A percentile compares a stretch with the other conserved stretches of the same genome.
phyloP scores from a whole-genome alignment of 2,113 vertebrate genomes.

The Nothobranchius kuhntae region DNA sequence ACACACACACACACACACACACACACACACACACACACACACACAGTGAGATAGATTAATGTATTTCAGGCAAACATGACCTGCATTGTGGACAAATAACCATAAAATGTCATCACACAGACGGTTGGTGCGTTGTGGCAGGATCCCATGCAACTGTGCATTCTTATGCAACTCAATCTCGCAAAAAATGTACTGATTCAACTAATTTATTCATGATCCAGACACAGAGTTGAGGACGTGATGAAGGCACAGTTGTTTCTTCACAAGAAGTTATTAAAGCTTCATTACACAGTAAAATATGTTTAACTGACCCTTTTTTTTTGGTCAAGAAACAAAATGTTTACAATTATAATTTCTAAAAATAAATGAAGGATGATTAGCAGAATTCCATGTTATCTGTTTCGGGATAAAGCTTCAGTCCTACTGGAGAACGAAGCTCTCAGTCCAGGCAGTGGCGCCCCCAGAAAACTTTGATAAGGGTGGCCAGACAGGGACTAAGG shows the following conservation, averaged over 20 bases:
- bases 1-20: too few relatives aligned
- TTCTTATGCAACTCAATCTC: slow-evolving; percentile 44
- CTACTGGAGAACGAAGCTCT: background rate
- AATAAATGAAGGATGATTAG: background rate
- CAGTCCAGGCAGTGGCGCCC: too few relatives aligned
- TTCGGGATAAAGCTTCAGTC: slow-evolving; percentile 10
- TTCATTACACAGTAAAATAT: background rate
- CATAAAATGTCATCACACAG: slow-evolving; percentile 4
- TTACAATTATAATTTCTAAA: slow-evolving; percentile 5
- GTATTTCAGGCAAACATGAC: slow-evolving; percentile 8
- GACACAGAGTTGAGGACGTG: slow-evolving; percentile 10
- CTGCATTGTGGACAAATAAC: slow-evolving; percentile 12
- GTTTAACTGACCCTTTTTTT: background rate
- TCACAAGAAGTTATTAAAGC: background rate
- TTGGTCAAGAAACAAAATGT: background rate
- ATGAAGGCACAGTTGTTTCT: slow-evolving; percentile 17
- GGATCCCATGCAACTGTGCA: slow-evolving; percentile 9
- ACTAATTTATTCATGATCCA: background rate
- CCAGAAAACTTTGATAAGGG: too few relatives aligned
- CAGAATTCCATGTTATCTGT: slow-evolving; percentile 6
- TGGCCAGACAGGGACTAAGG: too few relatives aligned
- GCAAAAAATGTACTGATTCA: slow-evolving; percentile 10
- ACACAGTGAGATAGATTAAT: background rate
- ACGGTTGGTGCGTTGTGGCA: background rate
- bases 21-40: too few relatives aligned